Conservation (phyloP, 1,140 invertebrate genomes). For the Nixonia krombeini region DNA sequence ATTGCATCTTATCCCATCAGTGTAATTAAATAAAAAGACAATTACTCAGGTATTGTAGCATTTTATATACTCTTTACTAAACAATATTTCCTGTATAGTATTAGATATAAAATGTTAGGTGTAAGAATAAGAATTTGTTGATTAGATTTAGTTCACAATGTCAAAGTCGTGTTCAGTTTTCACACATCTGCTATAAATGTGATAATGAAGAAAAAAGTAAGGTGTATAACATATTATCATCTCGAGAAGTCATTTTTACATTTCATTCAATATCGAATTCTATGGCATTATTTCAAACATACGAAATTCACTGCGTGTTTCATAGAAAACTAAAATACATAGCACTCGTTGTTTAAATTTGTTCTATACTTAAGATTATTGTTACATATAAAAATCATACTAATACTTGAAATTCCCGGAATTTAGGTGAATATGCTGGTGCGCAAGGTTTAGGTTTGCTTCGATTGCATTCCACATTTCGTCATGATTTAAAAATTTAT, state of each 20-base stretch:
- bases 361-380: not conserved
- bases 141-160: too few relatives aligned
- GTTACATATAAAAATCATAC: conserved; percentile 4
- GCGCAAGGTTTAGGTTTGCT: conserved; percentile 93
- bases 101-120: too few relatives aligned
- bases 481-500: conserved; percentile 99
- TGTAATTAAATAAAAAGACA: too few relatives aligned
- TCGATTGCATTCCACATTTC: conserved; percentile 96
- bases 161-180: too few relatives aligned
- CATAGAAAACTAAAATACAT: not conserved
- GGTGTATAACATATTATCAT: not conserved
- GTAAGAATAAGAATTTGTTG: too few relatives aligned
- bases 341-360: conserved; percentile 1
- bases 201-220: not conserved
- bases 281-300: too few relatives aligned
- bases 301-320: conserved; percentile 2
- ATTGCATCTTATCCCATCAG: too few relatives aligned
- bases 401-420: not conserved
- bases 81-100: too few relatives aligned
- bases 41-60: too few relatives aligned
- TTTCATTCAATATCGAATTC: too few relatives aligned
- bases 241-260: conserved; percentile 1
- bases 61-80: too few relatives aligned
- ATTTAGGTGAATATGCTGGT: conserved; percentile 86
- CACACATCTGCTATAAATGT: not conserved